Percentiles rank a stretch among this genome's conserved stretches.
These are phyloP conservation scores for Perithous albicinctus DNA, from an alignment of 2,888 invertebrate genomes.

Conservation along the genomic window DNA sequence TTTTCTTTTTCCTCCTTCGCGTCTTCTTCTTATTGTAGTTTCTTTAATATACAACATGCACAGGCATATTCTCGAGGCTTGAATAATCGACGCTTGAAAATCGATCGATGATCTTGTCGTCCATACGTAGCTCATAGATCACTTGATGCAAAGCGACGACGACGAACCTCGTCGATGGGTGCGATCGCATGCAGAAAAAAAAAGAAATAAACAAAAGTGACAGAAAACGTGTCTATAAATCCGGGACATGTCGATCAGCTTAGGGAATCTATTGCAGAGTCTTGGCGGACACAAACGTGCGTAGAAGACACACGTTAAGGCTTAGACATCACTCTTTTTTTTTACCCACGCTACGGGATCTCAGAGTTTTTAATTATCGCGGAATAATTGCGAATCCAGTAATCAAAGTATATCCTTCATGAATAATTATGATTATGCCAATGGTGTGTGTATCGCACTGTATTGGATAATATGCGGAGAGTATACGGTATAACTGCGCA, in stretches of 20 bases:
- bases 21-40: constrained; percentile 15
- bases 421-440: constrained; percentile 56
- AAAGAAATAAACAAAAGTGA: not conserved
- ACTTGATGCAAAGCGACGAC: constrained; percentile 17
- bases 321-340: constrained; percentile 28
- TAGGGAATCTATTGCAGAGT: not conserved
- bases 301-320: not conserved
- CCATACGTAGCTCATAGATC: constrained; percentile 33
- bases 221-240: constrained; percentile 32
- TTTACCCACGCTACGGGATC: constrained; percentile 54
- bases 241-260: constrained; percentile 50
- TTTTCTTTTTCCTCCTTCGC: constrained; percentile 24
- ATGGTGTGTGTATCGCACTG: no score
- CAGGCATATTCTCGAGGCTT: not conserved
- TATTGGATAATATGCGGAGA: no score
- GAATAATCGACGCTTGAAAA: constrained; percentile 20
- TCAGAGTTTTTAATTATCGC: constrained; percentile 55
- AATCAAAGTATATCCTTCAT: constrained; percentile 66
- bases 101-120: constrained; percentile 37
- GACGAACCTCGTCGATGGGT: constrained; percentile 23
- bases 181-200: constrained; percentile 6
- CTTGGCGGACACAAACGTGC: not conserved
- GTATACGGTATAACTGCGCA: constrained; percentile 46
- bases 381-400: constrained; percentile 54
- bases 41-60: constrained; percentile 5